Evolutionary conservation across 2,113 vertebrate genomes (phyloP).

Genomic region (Nibea coibor): DNA sequence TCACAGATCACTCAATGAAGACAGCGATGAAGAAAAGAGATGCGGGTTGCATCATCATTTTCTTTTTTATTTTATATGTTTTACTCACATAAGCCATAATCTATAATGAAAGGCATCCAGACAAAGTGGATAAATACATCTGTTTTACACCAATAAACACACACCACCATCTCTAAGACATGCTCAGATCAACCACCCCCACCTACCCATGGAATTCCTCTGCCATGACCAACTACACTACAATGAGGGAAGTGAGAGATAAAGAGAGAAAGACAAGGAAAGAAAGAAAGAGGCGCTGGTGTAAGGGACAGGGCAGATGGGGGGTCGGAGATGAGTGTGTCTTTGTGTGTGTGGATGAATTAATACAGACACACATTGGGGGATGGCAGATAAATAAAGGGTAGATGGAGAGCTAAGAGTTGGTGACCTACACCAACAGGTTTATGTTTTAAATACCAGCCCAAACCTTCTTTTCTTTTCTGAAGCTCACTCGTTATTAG

Average conservation of each 20-base stretch:
- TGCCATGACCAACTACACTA: slow-evolving; percentile 50
- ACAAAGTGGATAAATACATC: slow-evolving; percentile 42
- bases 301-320: slow-evolving; percentile 1
- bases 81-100: neutral
- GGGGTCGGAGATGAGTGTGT: neutral
- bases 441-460: slow-evolving; percentile 30
- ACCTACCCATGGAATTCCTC: slow-evolving; percentile 49
- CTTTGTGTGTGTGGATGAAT: slow-evolving; percentile 9
- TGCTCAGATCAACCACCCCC: slow-evolving; percentile 15
- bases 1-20: neutral
- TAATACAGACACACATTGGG: neutral
- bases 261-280: slow-evolving; percentile 56
- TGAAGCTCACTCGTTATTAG: neutral
- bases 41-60: neutral
- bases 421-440: slow-evolving; percentile 31
- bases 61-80: neutral
- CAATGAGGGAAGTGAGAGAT: slow-evolving; percentile 56
- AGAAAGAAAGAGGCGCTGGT: slow-evolving; percentile 31
- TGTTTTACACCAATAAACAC: slow-evolving; percentile 47
- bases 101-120: slow-evolving; percentile 32
- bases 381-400: neutral
- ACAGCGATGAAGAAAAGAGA: neutral
- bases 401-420: neutral
- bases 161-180: slow-evolving; percentile 37
- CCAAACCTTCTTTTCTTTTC: neutral